A percentile compares a stretch with the other conserved stretches of the same genome.
These are phyloP conservation scores for Polypedilum pembai DNA, from an alignment of 1,140 invertebrate species.

Conservation along the genomic window DNA sequence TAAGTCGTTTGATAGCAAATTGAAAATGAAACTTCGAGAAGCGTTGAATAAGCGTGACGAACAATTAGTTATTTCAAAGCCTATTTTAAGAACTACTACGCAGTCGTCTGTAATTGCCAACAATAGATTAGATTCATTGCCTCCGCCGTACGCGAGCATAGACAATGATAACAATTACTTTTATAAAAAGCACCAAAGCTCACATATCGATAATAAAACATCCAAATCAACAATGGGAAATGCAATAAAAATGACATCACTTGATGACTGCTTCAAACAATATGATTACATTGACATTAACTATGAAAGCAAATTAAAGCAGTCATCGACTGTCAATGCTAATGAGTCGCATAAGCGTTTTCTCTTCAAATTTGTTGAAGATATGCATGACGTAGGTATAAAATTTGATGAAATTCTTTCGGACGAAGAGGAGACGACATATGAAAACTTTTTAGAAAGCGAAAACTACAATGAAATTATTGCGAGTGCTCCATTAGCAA, in stretches of 20 bases:
- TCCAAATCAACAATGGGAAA: background rate
- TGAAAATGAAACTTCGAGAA: conserved; percentile 1
- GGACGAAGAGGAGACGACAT: background rate
- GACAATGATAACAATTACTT: conserved; percentile 21
- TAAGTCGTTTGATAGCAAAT: background rate
- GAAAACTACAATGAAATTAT: background rate
- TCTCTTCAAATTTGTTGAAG: conserved; percentile 8
- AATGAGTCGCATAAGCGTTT: background rate
- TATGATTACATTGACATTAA: background rate
- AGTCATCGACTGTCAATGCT: background rate
- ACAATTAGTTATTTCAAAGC: conserved; percentile 1
- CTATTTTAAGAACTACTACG: background rate
- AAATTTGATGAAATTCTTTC: background rate
- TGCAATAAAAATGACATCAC: background rate
- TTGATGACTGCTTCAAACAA: background rate
- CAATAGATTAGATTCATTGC: conserved; percentile 8
- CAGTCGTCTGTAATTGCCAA: conserved; percentile 8
- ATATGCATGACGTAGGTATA: background rate
- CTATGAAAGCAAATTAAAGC: background rate
- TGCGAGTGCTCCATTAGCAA: background rate
- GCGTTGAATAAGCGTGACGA: background rate
- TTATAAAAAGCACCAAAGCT: conserved; percentile 1
- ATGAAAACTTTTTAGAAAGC: conserved; percentile 7
- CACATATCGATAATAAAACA: background rate
- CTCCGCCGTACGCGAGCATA: background rate